These are phyloP conservation scores for Apamea epomidion DNA, from an alignment of 2,888 invertebrate species.

Conservation along the genomic window DNA sequence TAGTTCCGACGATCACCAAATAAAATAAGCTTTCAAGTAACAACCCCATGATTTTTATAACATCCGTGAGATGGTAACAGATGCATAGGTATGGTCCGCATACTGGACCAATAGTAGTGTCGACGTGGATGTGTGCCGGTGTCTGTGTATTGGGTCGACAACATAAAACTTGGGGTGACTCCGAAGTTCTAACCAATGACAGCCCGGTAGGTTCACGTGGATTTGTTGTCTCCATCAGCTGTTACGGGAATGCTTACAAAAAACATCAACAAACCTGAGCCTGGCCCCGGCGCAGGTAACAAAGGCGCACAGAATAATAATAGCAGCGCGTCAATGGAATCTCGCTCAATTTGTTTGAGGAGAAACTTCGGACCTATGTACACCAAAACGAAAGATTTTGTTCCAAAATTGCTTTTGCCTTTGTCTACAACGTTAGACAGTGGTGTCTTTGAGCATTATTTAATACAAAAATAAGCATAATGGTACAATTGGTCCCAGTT, in stretches of 20 bases:
- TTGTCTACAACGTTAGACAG: constrained; percentile 35
- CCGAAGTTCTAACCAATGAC: constrained; percentile 73
- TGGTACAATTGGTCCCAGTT: background rate
- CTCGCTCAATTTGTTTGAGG: constrained; percentile 45
- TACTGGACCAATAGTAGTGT: constrained; percentile 45
- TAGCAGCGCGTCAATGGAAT: constrained; percentile 66
- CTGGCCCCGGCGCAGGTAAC: constrained; percentile 79
- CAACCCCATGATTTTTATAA: constrained; percentile 46
- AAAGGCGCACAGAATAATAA: constrained; percentile 68
- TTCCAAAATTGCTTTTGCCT: constrained; percentile 24
- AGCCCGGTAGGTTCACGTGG: constrained; percentile 71
- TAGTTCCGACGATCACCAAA: constrained; percentile 1
- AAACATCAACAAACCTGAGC: constrained; percentile 81
- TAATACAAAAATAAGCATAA: constrained; percentile 19
- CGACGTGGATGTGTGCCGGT: constrained; percentile 23
- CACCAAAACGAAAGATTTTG: constrained; percentile 27
- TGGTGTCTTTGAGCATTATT: constrained; percentile 15
- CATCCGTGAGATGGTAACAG: constrained; percentile 54
- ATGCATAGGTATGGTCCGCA: constrained; percentile 31
- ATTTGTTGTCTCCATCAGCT: constrained; percentile 85
- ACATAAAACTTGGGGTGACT: constrained; percentile 68
- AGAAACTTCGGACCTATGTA: constrained; percentile 2
- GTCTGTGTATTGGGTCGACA: constrained; percentile 50
- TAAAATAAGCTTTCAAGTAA: constrained; percentile 30
- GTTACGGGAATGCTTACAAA: constrained; percentile 83